Evolutionary conservation across 2,797 vertebrate species (phyloP).

Genomic region (Eremophila alpestris): DNA sequence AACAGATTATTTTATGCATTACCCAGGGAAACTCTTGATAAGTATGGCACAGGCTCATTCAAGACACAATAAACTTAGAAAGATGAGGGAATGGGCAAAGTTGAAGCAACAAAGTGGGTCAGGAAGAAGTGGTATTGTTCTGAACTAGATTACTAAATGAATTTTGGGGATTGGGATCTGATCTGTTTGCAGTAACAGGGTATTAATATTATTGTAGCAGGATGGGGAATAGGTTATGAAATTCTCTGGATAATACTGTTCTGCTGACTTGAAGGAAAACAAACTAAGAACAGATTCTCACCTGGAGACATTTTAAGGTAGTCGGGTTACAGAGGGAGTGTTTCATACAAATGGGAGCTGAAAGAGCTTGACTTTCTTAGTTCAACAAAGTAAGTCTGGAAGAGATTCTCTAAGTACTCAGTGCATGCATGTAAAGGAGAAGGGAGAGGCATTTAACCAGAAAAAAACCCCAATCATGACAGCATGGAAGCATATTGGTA

Average conservation of each 20-base stretch:
- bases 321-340: neutral
- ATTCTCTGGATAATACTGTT: neutral
- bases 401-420: neutral
- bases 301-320: neutral
- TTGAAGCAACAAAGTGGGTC: neutral
- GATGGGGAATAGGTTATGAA: neutral
- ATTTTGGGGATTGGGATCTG: neutral
- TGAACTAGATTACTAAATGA: neutral
- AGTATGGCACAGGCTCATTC: neutral
- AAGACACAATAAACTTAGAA: neutral
- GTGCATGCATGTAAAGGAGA: neutral
- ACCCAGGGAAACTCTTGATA: neutral
- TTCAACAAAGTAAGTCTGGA: neutral
- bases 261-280: neutral
- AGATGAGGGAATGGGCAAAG: neutral
- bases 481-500: rapidly evolving
- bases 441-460: neutral
- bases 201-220: neutral
- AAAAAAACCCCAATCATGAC: neutral
- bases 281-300: neutral
- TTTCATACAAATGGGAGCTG: neutral
- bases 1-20: neutral
- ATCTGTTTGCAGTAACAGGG: neutral
- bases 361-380: neutral
- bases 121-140: neutral